phyloP scores from a whole-genome alignment of 1,140 invertebrate species.

The Ericerus pela region DNA sequence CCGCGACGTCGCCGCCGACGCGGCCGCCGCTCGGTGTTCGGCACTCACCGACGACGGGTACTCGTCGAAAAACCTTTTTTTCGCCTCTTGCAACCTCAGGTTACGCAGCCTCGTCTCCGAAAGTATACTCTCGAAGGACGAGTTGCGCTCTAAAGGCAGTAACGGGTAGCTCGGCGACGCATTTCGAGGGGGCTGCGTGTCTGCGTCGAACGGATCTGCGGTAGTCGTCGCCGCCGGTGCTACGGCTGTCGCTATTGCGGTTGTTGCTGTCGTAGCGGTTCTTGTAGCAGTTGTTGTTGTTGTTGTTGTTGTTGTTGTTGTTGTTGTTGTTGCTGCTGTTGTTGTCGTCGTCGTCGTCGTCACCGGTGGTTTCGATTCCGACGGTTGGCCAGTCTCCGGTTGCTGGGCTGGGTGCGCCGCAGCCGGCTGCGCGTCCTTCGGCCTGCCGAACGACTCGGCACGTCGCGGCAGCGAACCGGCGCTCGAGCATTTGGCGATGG shows the following conservation, averaged over 20 bases:
- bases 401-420: background rate
- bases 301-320: no score
- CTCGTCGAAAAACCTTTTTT: slow-evolving; percentile 3
- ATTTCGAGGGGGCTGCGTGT: no score
- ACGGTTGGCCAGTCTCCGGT: no score
- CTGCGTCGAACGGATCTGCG: no score
- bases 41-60: no score
- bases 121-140: background rate
- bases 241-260: slow-evolving; percentile 14
- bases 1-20: no score
- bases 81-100: background rate
- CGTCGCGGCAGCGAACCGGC: slow-evolving; percentile 28
- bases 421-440: background rate
- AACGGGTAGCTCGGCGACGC: no score
- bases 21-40: no score
- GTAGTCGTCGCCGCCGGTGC: slow-evolving; percentile 24
- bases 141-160: background rate
- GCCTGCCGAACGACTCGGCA: slow-evolving; percentile 18
- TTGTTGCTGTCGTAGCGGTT: background rate
- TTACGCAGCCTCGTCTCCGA: slow-evolving; percentile 1
- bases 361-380: no score
- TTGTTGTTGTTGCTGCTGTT: no score
- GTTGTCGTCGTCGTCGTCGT: no score
- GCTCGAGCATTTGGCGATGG: slow-evolving; percentile 31
- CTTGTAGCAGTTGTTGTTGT: no score